Evolutionary conservation across 2,113 vertebrate species (phyloP).

Genomic region (Megaceryle torquata): DNA sequence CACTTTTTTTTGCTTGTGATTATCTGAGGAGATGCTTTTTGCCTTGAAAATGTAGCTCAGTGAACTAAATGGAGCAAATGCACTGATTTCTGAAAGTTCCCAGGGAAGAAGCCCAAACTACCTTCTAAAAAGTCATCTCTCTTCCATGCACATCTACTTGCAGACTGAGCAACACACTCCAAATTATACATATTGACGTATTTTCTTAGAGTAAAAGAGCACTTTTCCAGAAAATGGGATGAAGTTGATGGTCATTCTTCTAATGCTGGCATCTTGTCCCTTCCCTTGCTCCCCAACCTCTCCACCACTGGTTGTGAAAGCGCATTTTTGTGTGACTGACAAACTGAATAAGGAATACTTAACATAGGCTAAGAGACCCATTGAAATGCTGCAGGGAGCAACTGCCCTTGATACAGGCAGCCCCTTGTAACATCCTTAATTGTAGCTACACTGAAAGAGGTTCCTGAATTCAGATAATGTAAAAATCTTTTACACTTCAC

Average conservation of each 20-base stretch:
- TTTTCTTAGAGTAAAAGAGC: neutral
- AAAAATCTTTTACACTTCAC: neutral
- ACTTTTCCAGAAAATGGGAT: neutral
- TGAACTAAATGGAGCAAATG: neutral
- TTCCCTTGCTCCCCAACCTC: neutral
- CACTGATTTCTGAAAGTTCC: neutral
- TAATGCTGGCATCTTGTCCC: neutral
- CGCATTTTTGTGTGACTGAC: neutral
- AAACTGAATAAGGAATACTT: neutral
- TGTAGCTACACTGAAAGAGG: neutral
- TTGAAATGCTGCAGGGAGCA: neutral
- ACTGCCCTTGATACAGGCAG: neutral
- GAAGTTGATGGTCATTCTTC: neutral
- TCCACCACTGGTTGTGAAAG: neutral
- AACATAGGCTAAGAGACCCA: neutral
- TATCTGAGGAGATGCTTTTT: constrained; percentile 8
- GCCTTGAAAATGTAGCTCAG: neutral
- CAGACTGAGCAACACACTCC: neutral
- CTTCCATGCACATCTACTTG: fast-evolving
- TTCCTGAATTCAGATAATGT: neutral
- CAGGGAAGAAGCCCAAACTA: neutral
- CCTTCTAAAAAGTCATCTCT: neutral
- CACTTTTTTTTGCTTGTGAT: neutral
- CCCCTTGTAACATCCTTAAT: neutral
- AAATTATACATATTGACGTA: neutral